Base-by-base conservation (phyloP, 2,888 invertebrate species). In the Lasioglossum oenotherae region DNA sequence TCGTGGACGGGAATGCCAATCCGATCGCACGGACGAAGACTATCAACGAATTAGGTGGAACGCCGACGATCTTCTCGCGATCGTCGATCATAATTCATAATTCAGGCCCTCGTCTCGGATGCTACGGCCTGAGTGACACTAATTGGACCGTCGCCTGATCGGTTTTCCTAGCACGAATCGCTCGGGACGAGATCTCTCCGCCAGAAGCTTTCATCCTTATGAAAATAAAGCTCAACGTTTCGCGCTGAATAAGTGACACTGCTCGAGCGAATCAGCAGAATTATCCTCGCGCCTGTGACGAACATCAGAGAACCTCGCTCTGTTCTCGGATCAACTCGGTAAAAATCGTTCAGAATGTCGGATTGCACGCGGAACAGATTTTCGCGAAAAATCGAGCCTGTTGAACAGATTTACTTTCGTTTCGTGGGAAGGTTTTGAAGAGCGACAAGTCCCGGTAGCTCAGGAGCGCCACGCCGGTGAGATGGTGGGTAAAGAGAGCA, bases 11-110 rank as follows among this genome's bases (percentile, higher is more conserved):
- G 74, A 84, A 84, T 46, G 81, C 74, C 84, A 77, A 81, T 87
- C 79, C 79, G 81, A 81, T 87, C 87, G 84, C 87, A 80, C 38
- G 23, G 12, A 46, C 19, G 41, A 74, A 44, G 74, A 81, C 79
- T 81, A 79, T 87, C 67, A 76, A 64, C 19, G 53, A 78, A 78
- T 78, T 38, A 78, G 12, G 64, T 41, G 46, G 69, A 41, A 31
- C 46, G 49, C 72, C 31, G 46, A 0, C 35, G 49, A 69, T 35
- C 38, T 46, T 44, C 69, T 49, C n/a, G 23, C 38, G 57, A 49
- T 74, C 38, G 57, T 41, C n/a, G 69, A 69, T 69, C 69, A 38
- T 64, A 71, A 71, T 71, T 71, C 41, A 71, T 41, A 38, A 71
- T 38, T 31, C 69, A 23, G 71, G 5, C 4, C 2, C 14, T 12